phyloP scores from a whole-genome alignment of 2,888 invertebrate species.

The Meghimatium bilineatum region DNA sequence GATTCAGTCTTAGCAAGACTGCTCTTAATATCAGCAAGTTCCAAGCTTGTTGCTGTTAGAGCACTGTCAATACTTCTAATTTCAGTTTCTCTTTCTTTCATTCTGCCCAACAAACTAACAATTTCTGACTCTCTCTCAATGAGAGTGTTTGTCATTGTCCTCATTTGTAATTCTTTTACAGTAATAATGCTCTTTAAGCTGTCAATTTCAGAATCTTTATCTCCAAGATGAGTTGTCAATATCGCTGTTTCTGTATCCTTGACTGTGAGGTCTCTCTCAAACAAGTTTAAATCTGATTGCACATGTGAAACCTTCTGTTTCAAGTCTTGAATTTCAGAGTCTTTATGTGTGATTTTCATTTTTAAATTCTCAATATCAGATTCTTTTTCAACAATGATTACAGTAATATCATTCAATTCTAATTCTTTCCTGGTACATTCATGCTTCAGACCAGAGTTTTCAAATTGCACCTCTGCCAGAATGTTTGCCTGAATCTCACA shows the following conservation, averaged over 20 bases:
- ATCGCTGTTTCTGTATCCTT: constrained; percentile 12
- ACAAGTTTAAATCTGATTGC: neutral
- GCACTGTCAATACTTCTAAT: neutral
- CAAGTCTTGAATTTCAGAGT: neutral
- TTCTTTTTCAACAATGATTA: neutral
- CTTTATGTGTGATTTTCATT: neutral
- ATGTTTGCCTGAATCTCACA: neutral
- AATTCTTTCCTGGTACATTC: neutral
- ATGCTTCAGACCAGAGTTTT: neutral
- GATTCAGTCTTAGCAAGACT: neutral
- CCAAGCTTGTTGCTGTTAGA: neutral
- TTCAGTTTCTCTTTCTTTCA: constrained; percentile 3
- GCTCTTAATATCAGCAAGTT: neutral
- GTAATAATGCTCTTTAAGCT: constrained; percentile 27
- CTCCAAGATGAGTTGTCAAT: neutral
- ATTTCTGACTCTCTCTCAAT: neutral
- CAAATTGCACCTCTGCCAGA: neutral
- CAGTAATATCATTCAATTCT: neutral
- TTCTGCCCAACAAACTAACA: neutral
- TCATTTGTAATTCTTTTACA: neutral
- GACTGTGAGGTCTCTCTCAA: neutral
- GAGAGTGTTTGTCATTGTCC: neutral
- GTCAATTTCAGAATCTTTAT: constrained; percentile 51
- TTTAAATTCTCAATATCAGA: neutral
- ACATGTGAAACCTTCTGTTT: neutral